These are phyloP conservation scores for Dicroscelio sp. DNA, from an alignment of 2,888 invertebrate genomes.

Conservation along the genomic window DNA sequence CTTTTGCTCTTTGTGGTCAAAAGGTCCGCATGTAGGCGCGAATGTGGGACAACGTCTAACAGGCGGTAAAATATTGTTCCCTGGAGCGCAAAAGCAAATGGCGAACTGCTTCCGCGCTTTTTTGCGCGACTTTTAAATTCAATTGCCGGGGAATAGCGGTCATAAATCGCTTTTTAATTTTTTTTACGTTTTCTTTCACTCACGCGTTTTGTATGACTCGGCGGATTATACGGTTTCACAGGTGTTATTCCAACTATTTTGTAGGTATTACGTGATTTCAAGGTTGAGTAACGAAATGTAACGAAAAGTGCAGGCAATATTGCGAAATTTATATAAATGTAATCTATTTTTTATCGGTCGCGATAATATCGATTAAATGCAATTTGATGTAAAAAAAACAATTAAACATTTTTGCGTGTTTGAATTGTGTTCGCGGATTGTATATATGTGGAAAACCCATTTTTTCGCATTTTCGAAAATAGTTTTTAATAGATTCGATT, in stretches of 20 bases:
- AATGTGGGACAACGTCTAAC: conserved; percentile 75
- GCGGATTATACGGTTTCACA: conserved; percentile 17
- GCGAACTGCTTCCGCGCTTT: conserved; percentile 67
- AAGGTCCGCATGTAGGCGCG: conserved; percentile 54
- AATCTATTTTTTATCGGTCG: no score
- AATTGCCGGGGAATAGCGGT: conserved; percentile 56
- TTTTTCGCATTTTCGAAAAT: no score
- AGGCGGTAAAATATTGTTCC: conserved; percentile 71
- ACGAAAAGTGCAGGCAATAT: no score
- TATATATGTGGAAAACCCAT: no score
- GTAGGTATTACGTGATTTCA: conserved; percentile 51
- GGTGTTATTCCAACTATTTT: conserved; percentile 45
- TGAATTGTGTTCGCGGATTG: no score
- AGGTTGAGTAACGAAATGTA: conserved; percentile 33
- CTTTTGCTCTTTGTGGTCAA: conserved; percentile 70
- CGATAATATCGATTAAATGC: no score
- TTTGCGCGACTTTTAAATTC: conserved; percentile 67
- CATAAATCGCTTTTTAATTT: conserved; percentile 25
- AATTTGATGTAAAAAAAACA: no score
- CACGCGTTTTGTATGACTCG: conserved; percentile 19
- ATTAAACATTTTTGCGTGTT: no score
- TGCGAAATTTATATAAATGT: no score
- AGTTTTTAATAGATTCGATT: no score
- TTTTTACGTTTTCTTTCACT: conserved; percentile 4
- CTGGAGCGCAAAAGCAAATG: conserved; percentile 69